A percentile compares a stretch with the other conserved stretches of the same genome.
phyloP scores from a whole-genome alignment of 1,140 invertebrate genomes.

The Batillaria attramentaria region DNA sequence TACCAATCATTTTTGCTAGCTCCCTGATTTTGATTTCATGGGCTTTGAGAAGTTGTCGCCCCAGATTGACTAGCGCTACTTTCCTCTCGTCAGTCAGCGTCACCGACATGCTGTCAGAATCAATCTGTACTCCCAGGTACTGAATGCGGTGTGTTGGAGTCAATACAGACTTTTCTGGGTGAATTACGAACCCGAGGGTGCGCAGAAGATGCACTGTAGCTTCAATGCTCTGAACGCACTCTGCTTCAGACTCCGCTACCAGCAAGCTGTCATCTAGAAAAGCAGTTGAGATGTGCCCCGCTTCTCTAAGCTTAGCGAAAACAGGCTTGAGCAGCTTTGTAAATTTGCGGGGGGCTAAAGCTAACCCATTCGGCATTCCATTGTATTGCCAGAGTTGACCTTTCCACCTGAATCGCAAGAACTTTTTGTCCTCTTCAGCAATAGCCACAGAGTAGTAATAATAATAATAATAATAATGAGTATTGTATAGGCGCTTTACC shows the following conservation, averaged over 20 bases:
- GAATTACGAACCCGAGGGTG: constrained; percentile 12
- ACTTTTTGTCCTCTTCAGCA: constrained; percentile 35
- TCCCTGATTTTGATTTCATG: not conserved
- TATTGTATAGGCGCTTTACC: no score
- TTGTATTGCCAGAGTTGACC: constrained; percentile 38
- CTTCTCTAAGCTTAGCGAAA: constrained; percentile 26
- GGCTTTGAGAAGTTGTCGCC: not conserved
- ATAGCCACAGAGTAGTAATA: constrained; percentile 35
- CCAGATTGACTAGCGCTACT: not conserved
- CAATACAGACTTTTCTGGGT: constrained; percentile 22
- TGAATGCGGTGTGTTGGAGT: not conserved
- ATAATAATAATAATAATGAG: no score
- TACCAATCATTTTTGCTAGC: constrained; percentile 2
- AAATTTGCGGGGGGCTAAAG: constrained; percentile 25
- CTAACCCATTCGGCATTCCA: constrained; percentile 44
- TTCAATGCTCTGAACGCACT: constrained; percentile 1
- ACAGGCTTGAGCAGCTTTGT: constrained; percentile 39
- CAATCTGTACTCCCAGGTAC: constrained; percentile 4
- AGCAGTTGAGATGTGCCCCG: constrained; percentile 11
- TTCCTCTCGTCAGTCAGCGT: not conserved
- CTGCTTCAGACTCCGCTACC: not conserved
- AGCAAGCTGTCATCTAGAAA: constrained; percentile 32
- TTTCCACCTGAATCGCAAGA: constrained; percentile 40
- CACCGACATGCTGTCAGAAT: constrained; percentile 12
- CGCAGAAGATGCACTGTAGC: not conserved